Base-by-base conservation (phyloP, 64 coral and sea anemone species). In the Pocillopora verrucosa region DNA sequence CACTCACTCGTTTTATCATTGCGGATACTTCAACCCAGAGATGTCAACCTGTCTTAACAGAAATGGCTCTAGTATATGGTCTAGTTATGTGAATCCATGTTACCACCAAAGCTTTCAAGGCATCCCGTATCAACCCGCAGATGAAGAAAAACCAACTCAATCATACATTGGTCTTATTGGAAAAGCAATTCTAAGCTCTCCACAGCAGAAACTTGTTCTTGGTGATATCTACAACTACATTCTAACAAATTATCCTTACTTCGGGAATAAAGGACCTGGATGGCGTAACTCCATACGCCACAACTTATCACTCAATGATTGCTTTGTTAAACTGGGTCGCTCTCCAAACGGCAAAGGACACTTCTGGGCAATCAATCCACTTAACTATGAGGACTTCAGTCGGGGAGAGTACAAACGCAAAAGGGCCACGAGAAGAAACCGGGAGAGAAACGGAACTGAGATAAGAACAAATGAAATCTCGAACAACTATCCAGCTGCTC, bases 151-250 rank as follows among this genome's bases (percentile, higher is more conserved):
- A 80, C 90, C 90, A 80, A 92, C 82, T 68, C 90, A 92, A 62
- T 92, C 90, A n/a, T 92, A 92, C 75, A 92, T 92, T 60, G 90
- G 90, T 38, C 77, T 92, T 1, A 92, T 92, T 86, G 90, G 90
- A 2, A 92, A 92, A 34, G 90, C 90, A 72, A 92, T 92, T 73
- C 61, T 92, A 4, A 92, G 83, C 76, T 76, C 84, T 36, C 90
- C 90, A 35, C 90, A 87, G 45, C 76, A 92, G 83, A 92, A 92
- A 77, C 90, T 92, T 22, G 76, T 92, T 10, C 61, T 92, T 3
- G 77, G 90, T n/a, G 90, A 92, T 35, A 92, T 92, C 83, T 92
- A 92, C 63, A 87, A 80, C 62, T 87, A 92, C 30, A 92, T 92
- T 73, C 77, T 80, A 38, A 87, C 83, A 38, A 63, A 87, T 58